Evolutionary conservation across 2,888 invertebrate species (phyloP).

Genomic region (Heliconius cydno): DNA sequence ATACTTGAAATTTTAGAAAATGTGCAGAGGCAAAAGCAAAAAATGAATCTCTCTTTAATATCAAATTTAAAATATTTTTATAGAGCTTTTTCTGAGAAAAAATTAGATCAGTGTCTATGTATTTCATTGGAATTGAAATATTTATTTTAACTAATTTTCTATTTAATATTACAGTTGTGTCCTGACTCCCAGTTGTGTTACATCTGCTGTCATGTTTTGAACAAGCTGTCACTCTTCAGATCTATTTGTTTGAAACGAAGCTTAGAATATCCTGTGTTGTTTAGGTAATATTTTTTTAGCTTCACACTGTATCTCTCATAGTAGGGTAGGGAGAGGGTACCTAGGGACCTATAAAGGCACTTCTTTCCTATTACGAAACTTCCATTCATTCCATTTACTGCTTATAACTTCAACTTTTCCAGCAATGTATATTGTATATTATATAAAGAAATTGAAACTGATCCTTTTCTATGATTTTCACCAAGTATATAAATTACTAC

Average conservation of each 20-base stretch:
- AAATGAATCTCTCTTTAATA: too few species aligned
- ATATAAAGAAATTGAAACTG: too few species aligned
- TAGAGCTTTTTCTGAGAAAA: neutral
- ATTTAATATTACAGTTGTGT: constrained; percentile 61
- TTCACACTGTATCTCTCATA: neutral
- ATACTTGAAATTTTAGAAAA: too few species aligned
- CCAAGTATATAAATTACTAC: too few species aligned
- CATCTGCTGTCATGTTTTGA: constrained; percentile 69
- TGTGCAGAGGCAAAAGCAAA: too few species aligned
- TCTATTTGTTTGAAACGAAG: constrained; percentile 69
- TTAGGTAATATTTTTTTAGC: constrained; percentile 58
- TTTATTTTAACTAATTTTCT: neutral
- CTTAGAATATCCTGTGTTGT: constrained; percentile 70
- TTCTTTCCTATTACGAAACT: too few species aligned
- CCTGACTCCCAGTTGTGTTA: constrained; percentile 69
- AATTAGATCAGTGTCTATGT: neutral
- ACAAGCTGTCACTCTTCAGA: constrained; percentile 68
- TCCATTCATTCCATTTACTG: too few species aligned
- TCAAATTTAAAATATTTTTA: too few species aligned
- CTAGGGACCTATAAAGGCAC: too few species aligned
- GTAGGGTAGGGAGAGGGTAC: neutral
- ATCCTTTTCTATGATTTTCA: too few species aligned
- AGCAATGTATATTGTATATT: too few species aligned
- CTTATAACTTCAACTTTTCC: too few species aligned
- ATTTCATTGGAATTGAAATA: neutral